Evolutionary conservation across 2,888 invertebrate genomes (phyloP).

Genomic region (Polietes domitor): DNA sequence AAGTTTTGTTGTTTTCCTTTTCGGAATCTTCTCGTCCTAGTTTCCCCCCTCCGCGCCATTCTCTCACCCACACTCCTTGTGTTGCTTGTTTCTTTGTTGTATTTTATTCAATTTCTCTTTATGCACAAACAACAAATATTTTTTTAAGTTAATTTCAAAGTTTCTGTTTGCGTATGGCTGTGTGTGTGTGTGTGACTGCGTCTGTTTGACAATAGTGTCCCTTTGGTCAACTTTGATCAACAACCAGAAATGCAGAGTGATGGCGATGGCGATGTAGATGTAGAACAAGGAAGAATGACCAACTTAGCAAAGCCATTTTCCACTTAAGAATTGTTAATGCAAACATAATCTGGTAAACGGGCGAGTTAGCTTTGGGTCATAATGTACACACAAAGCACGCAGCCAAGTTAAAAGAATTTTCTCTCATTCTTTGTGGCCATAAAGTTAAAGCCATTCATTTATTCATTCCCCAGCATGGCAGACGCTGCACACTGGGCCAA

Average conservation of each 20-base stretch:
- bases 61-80: no score
- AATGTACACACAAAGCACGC: neutral
- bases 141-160: conserved; percentile 20
- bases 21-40: neutral
- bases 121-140: neutral
- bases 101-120: conserved; percentile 19
- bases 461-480: no score
- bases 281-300: neutral
- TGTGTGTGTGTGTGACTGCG: neutral
- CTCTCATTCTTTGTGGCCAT: conserved; percentile 1
- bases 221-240: conserved; percentile 17
- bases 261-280: neutral
- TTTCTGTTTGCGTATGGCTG: neutral
- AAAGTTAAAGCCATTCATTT: neutral
- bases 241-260: neutral
- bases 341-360: conserved; percentile 24
- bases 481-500: no score
- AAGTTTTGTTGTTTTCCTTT: neutral
- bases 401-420: neutral
- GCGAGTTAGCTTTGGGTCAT: neutral
- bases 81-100: neutral
- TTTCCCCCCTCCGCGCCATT: neutral
- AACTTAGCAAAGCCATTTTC: conserved; percentile 11
- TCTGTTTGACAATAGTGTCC: neutral
- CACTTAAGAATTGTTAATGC: conserved; percentile 35